These are phyloP conservation scores for Morpho achilles DNA, from an alignment of 2,888 invertebrate genomes.

Conservation along the genomic window DNA sequence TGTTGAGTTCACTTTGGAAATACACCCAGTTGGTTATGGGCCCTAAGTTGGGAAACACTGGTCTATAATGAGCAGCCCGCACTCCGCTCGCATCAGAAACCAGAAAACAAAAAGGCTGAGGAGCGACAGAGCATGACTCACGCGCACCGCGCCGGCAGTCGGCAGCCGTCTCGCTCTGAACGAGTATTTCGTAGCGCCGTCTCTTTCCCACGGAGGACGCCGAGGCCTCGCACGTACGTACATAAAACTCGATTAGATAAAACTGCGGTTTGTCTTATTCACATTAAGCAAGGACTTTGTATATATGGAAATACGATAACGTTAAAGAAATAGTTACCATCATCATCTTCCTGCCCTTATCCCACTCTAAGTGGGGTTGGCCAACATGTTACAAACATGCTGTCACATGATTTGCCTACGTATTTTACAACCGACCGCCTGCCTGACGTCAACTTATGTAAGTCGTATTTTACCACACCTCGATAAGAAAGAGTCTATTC, in stretches of 20 bases:
- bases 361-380: too few species aligned
- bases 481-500: too few species aligned
- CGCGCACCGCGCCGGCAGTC: slow-evolving; percentile 49
- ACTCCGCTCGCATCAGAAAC: slow-evolving; percentile 13
- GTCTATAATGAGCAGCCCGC: slow-evolving; percentile 14
- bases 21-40: too few species aligned
- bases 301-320: neutral
- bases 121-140: slow-evolving; percentile 63
- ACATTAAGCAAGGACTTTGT: neutral
- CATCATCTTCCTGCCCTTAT: too few species aligned
- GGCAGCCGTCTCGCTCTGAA: slow-evolving; percentile 48
- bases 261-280: slow-evolving; percentile 16
- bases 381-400: too few species aligned
- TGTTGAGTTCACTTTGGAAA: too few species aligned
- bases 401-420: too few species aligned
- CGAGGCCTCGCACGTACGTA: slow-evolving; percentile 26
- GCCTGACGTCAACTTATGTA: too few species aligned
- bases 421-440: too few species aligned
- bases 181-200: slow-evolving; percentile 39
- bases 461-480: too few species aligned
- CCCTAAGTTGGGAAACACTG: neutral
- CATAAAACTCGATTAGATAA: slow-evolving; percentile 28
- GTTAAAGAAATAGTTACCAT: too few species aligned
- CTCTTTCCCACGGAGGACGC: slow-evolving; percentile 33
- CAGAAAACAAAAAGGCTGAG: slow-evolving; percentile 37